Conservation (phyloP, 1,140 invertebrate species). For the Pseudomyrmex cubaensis region DNA sequence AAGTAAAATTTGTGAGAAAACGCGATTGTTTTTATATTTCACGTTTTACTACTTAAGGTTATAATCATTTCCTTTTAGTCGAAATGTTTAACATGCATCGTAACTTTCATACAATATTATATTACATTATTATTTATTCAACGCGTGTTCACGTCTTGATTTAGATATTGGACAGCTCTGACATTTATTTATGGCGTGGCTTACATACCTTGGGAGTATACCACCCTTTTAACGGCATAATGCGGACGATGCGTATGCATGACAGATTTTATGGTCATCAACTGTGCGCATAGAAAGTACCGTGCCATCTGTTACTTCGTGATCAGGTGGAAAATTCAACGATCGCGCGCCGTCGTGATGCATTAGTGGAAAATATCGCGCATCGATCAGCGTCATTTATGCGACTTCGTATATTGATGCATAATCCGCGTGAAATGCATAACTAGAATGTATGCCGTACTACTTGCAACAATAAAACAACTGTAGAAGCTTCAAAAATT, state of each 20-base stretch:
- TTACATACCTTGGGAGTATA: not conserved
- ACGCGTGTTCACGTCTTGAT: not conserved
- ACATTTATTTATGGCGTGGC: constrained; percentile 46
- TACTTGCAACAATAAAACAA: too few species aligned
- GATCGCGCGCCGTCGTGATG: constrained; percentile 49
- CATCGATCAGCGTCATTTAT: constrained; percentile 39
- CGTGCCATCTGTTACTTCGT: constrained; percentile 67
- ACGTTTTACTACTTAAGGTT: not conserved
- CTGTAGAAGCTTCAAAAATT: too few species aligned
- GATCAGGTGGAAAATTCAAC: constrained; percentile 73
- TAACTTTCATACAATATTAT: not conserved
- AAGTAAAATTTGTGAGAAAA: constrained; percentile 11
- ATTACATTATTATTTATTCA: not conserved
- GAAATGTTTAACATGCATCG: not conserved
- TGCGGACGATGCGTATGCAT: constrained; percentile 58
- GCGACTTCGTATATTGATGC: not conserved
- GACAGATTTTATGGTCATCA: constrained; percentile 68
- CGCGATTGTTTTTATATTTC: not conserved
- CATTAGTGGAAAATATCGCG: constrained; percentile 51
- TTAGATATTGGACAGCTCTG: constrained; percentile 14
- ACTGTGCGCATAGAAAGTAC: constrained; percentile 59
- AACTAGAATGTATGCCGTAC: not conserved
- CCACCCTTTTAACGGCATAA: constrained; percentile 39
- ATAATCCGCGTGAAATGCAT: constrained; percentile 6
- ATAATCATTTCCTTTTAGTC: not conserved